Evolutionary conservation across 35 echinoderm and acorn worm species (phyloP).

Genomic region (Strongylocentrotus purpuratus): DNA sequence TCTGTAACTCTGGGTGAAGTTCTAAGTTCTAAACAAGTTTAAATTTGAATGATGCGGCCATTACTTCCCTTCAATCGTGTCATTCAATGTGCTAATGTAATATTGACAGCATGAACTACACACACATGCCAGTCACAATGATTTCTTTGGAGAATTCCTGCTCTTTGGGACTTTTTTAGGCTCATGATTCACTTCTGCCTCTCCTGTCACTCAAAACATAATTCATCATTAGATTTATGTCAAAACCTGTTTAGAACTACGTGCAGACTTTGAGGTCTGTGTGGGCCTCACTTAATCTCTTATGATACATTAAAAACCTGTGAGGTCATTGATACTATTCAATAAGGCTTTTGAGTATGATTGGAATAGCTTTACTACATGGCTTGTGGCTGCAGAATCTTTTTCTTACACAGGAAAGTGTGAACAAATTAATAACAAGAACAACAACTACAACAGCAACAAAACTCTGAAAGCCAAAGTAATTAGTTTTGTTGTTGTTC

Average conservation of each 20-base stretch:
- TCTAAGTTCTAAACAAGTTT: not conserved
- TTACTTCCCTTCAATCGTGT: too few relatives aligned
- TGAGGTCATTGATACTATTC: not conserved
- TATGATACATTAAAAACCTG: not conserved
- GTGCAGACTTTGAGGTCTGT: not conserved
- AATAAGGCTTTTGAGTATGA: too few relatives aligned
- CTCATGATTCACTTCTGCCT: not conserved
- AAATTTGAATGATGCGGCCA: not conserved
- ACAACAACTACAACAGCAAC: too few relatives aligned
- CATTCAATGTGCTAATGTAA: too few relatives aligned
- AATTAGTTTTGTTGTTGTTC: too few relatives aligned
- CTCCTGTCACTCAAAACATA: not conserved
- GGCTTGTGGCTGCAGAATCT: too few relatives aligned
- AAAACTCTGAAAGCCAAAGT: too few relatives aligned
- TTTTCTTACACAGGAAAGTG: too few relatives aligned
- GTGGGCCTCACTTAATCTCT: not conserved
- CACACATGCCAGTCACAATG: not conserved
- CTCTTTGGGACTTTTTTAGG: not conserved
- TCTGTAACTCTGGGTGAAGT: too few relatives aligned
- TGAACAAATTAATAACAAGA: too few relatives aligned
- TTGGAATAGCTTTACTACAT: too few relatives aligned
- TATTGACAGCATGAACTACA: too few relatives aligned
- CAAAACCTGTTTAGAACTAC: not conserved
- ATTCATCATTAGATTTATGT: constrained; percentile 2
- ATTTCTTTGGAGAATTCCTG: not conserved